phyloP scores from a whole-genome alignment of 2,888 invertebrate genomes.

The Macrophya annulata region DNA sequence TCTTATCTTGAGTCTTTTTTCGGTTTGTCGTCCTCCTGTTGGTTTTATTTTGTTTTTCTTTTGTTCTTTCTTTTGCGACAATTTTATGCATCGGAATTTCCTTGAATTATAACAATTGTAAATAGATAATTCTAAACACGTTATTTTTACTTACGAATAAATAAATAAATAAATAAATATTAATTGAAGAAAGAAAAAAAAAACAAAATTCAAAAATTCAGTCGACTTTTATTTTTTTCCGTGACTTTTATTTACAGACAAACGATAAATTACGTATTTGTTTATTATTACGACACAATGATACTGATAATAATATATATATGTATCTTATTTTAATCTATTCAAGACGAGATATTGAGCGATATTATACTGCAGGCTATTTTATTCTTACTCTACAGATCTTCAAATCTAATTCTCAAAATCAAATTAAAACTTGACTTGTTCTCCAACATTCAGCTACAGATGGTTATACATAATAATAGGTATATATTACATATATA shows the following conservation, averaged over 20 bases:
- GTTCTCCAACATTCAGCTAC: background rate
- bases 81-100: no score
- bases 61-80: background rate
- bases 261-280: background rate
- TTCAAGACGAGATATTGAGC: constrained; percentile 19
- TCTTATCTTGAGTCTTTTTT: background rate
- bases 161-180: no score
- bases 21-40: background rate
- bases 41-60: background rate
- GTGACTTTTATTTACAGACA: background rate
- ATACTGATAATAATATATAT: background rate
- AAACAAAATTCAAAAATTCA: background rate
- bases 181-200: background rate
- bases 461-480: background rate
- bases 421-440: background rate
- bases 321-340: background rate
- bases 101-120: no score
- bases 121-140: no score
- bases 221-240: no score
- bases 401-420: background rate
- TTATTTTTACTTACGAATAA: no score
- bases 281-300: background rate
- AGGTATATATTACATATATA: background rate
- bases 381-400: background rate
- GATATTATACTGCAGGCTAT: background rate